A percentile compares a stretch with the other conserved stretches of the same genome.
phyloP scores from a whole-genome alignment of 2,797 vertebrate species.

The Lagocephalus sceleratus region DNA sequence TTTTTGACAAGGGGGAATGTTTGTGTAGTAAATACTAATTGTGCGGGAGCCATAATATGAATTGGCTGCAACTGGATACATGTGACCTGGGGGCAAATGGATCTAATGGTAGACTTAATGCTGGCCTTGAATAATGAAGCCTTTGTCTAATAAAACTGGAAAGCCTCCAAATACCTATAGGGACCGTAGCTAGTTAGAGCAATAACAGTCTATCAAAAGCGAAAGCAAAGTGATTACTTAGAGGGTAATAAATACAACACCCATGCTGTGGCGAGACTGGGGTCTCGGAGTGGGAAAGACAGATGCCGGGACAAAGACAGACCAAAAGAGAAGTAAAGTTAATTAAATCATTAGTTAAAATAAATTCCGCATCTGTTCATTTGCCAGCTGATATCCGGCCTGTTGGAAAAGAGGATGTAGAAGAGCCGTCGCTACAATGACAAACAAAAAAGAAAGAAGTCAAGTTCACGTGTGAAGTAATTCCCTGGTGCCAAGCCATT shows the following conservation, averaged over 20 bases:
- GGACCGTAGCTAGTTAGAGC: conserved; percentile 74
- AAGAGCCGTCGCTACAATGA: no score
- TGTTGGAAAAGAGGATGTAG: not conserved
- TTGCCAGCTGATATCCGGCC: no score
- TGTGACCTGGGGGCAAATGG: conserved; percentile 73
- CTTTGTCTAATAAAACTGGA: conserved; percentile 80
- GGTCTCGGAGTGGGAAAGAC: conserved; percentile 36
- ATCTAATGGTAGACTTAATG: conserved; percentile 73
- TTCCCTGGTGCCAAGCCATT: conserved; percentile 12
- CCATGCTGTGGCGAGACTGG: conserved; percentile 66
- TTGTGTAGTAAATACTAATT: conserved; percentile 70
- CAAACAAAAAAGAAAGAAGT: not conserved
- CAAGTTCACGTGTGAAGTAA: conserved; percentile 6
- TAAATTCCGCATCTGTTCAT: conserved; percentile 28
- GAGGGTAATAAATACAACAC: conserved; percentile 76
- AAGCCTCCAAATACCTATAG: conserved; percentile 80
- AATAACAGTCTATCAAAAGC: conserved; percentile 80
- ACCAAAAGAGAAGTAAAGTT: conserved; percentile 28
- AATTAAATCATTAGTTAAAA: conserved; percentile 6
- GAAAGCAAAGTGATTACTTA: conserved; percentile 79
- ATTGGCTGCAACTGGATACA: conserved; percentile 76
- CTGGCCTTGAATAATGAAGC: conserved; percentile 77
- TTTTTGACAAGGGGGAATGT: conserved; percentile 65
- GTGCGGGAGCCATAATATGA: conserved; percentile 70
- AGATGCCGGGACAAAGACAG: conserved; percentile 44